phyloP scores from a whole-genome alignment of 2,888 invertebrate species.

The Ochropleura leucogaster region DNA sequence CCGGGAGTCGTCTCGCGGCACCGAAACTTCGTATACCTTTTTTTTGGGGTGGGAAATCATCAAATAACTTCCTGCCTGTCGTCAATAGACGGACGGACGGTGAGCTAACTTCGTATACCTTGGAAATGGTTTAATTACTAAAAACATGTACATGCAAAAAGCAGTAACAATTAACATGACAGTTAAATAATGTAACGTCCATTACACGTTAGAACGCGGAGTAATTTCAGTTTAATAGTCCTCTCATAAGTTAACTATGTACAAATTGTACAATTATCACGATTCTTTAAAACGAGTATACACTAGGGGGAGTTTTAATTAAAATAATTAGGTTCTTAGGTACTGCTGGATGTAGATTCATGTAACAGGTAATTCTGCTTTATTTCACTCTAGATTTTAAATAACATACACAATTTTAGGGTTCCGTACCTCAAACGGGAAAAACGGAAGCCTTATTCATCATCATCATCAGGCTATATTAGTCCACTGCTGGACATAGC shows the following conservation, averaged over 20 bases:
- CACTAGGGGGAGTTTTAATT: slow-evolving; percentile 35
- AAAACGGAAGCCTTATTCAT: too few species aligned
- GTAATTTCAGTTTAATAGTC: slow-evolving; percentile 55
- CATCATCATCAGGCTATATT: too few species aligned
- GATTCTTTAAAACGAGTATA: slow-evolving; percentile 58
- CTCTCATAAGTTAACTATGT: slow-evolving; percentile 62
- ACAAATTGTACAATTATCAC: slow-evolving; percentile 62
- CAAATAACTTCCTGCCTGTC: too few species aligned
- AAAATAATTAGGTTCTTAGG: slow-evolving; percentile 31
- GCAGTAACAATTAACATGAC: slow-evolving; percentile 15
- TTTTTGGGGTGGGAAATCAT: too few species aligned
- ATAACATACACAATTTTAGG: too few species aligned
- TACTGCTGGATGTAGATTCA: background rate
- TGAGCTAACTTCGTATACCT: background rate
- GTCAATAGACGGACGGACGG: too few species aligned
- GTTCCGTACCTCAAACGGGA: too few species aligned
- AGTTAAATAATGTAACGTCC: slow-evolving; percentile 47
- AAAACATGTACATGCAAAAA: background rate
- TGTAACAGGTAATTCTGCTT: background rate
- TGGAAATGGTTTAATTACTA: background rate
- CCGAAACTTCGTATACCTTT: background rate
- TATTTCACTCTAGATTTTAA: background rate
- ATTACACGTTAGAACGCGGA: slow-evolving; percentile 58
- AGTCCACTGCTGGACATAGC: too few species aligned
- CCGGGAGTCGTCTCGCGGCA: too few species aligned